A percentile compares a stretch with the other conserved stretches of the same genome.
phyloP scores from a whole-genome alignment of 1,140 invertebrate species.

The Zaprionus ghesquierei region DNA sequence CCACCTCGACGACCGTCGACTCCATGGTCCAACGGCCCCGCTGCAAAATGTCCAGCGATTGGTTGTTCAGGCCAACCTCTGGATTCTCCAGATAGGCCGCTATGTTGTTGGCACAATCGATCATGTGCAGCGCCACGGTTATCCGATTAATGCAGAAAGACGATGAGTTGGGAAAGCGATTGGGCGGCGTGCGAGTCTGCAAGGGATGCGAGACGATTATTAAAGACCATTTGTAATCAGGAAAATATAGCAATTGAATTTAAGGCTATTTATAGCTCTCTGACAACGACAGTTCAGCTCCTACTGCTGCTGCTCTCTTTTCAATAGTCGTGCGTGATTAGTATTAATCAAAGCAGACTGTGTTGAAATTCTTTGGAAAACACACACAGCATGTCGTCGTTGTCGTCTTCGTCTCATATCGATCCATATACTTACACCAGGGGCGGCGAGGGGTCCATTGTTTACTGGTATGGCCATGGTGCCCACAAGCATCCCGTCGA shows the following conservation, averaged over 20 bases:
- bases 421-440: constrained; percentile 45
- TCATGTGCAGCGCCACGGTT: constrained; percentile 81
- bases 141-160: constrained; percentile 82
- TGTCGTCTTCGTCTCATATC: neutral
- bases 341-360: neutral
- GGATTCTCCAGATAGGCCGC: constrained; percentile 81
- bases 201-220: neutral
- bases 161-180: constrained; percentile 72
- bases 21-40: constrained; percentile 82
- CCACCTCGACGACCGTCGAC: constrained; percentile 82
- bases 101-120: constrained; percentile 81
- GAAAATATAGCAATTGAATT: neutral
- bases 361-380: neutral
- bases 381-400: neutral
- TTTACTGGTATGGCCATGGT: constrained; percentile 85
- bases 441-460: constrained; percentile 43
- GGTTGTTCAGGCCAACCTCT: constrained; percentile 74
- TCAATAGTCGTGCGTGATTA: neutral
- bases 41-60: constrained; percentile 74
- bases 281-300: neutral
- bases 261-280: neutral
- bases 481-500: constrained; percentile 83
- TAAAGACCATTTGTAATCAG: neutral
- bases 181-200: constrained; percentile 51
- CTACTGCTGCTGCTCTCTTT: too few relatives aligned